Base-by-base conservation (phyloP, 2,888 invertebrate species). In the Rhamphomyia laevipes region DNA sequence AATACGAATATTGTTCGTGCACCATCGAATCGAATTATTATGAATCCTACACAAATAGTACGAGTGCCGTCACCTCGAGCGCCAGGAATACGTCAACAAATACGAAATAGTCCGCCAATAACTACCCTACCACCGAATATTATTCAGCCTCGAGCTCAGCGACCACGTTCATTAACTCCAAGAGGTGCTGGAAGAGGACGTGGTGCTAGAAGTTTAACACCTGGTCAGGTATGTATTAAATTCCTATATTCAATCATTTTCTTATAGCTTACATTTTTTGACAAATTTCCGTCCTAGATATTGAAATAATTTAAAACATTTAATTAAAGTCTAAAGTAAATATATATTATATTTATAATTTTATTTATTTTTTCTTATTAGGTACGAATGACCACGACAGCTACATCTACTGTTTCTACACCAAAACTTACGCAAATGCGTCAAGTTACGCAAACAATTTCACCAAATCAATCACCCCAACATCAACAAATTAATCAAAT, bases 1-100 rank as follows among this genome's bases (percentile, higher is more conserved):
- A 37, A 11, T 49, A 44, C 49, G 5, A 51, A 51, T 17, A 49
- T 51, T 13, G 48, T 48, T 17, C 51, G 49, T 41, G 35, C 40
- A 4, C 17, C 41, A 15, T 46, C 52, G 11, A 51, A 51, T 18
- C 50, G 54, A 13, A 47, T 44, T 23, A 33, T 48, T 40, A 42
- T 43, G 33, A 49, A 43, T 18, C n/a, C 52, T 11, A 42, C 57
- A 15, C 27, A 57, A 35, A 54, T 57, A 12, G 54, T 57, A 7
- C 53, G 57, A 23, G 51, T 58, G 52, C 58, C 57, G 55, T 49
- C n/a, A 51, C 49, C 4, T 51, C 51, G 10, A 54, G 55, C 48
- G 51, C 54, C 35, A 43, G 55, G 10, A 56, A 56, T 27, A 53
- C 56, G 10, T 53, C 57, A 4, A 4, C 55, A 56, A 2, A 55